Conservation (phyloP, 2,888 invertebrate species). For the Netelia virgata region DNA sequence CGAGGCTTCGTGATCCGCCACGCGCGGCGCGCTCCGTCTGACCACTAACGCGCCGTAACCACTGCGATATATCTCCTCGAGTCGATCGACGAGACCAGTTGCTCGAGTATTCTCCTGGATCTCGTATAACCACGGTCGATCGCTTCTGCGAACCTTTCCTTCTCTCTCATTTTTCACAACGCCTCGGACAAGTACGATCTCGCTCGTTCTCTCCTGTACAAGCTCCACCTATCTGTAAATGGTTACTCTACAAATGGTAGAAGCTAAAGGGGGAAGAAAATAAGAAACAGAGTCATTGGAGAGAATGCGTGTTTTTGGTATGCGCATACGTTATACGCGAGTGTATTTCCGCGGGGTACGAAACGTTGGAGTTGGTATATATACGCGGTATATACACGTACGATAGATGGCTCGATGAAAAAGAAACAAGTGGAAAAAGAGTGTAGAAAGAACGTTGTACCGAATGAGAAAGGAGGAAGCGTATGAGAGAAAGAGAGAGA, state of each 20-base stretch:
- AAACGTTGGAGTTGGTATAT: not conserved
- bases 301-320: not conserved
- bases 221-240: not conserved
- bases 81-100: not conserved
- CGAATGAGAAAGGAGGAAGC: not conserved
- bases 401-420: not conserved
- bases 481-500: not conserved
- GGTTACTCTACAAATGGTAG: not conserved
- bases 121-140: not conserved
- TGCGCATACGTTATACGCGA: constrained; percentile 18
- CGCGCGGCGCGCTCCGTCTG: too few species aligned
- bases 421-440: not conserved
- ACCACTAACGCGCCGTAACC: too few species aligned
- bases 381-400: too few species aligned
- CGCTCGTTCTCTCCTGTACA: not conserved
- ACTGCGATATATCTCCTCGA: too few species aligned
- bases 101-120: not conserved
- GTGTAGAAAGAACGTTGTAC: too few species aligned
- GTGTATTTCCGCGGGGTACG: not conserved
- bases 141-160: constrained; percentile 1
- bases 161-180: not conserved
- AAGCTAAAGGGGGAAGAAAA: not conserved
- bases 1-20: too few species aligned
- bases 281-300: not conserved
- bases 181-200: not conserved